Evolutionary conservation across 2,888 invertebrate species (phyloP).

Genomic region (Ophion ventricosus): DNA sequence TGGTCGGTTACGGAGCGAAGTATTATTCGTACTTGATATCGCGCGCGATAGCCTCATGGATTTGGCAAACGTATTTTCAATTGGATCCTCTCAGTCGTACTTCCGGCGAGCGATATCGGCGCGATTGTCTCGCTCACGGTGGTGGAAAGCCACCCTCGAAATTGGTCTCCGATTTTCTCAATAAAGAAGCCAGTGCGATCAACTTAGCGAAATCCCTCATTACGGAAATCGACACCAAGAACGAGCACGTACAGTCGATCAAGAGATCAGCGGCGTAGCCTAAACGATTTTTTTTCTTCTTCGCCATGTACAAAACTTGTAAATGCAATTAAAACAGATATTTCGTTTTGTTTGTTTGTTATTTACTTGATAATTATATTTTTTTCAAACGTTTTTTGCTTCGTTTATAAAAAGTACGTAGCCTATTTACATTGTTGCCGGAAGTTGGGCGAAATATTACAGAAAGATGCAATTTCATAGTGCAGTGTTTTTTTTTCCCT

Average conservation of each 20-base stretch:
- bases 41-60: slow-evolving; percentile 95
- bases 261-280: slow-evolving; percentile 59
- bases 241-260: slow-evolving; percentile 82
- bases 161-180: slow-evolving; percentile 91
- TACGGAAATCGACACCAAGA: slow-evolving; percentile 88
- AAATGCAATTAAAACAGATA: slow-evolving; percentile 24
- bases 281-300: slow-evolving; percentile 13
- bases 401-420: slow-evolving; percentile 81
- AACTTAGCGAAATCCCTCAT: slow-evolving; percentile 92
- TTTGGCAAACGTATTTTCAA: slow-evolving; percentile 95
- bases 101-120: slow-evolving; percentile 92
- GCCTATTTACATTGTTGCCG: slow-evolving; percentile 79
- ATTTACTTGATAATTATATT: slow-evolving; percentile 13
- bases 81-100: slow-evolving; percentile 89
- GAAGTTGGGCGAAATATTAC: slow-evolving; percentile 79
- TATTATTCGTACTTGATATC: slow-evolving; percentile 99
- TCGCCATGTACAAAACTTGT: slow-evolving; percentile 50
- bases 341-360: slow-evolving; percentile 4
- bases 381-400: slow-evolving; percentile 49
- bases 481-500: slow-evolving; percentile 67
- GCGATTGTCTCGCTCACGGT: slow-evolving; percentile 92
- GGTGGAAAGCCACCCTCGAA: slow-evolving; percentile 93
- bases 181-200: slow-evolving; percentile 90
- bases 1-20: slow-evolving; percentile 99
- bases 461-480: slow-evolving; percentile 79